Evolutionary conservation across 2,113 vertebrate genomes (phyloP).

Genomic region (Notothenia coriiceps): DNA sequence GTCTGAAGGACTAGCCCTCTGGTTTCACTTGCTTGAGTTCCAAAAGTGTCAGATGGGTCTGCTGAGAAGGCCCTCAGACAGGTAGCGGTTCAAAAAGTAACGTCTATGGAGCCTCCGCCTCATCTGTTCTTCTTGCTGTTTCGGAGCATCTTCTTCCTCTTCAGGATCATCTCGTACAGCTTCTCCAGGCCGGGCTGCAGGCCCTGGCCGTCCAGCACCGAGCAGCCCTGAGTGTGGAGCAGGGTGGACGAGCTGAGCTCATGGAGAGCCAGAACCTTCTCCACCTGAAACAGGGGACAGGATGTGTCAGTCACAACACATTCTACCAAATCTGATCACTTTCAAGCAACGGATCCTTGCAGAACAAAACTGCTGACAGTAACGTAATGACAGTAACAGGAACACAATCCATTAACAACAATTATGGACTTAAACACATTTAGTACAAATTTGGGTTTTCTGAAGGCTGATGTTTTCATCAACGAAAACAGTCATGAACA

Average conservation of each 20-base stretch:
- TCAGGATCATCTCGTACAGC: constrained; percentile 88
- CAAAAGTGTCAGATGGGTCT: constrained; percentile 13
- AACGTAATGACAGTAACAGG: neutral
- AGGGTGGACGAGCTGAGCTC: constrained; percentile 83
- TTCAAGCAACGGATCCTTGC: neutral
- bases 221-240: constrained; percentile 86
- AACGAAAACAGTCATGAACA: too few species aligned
- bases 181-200: constrained; percentile 86
- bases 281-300: constrained; percentile 70
- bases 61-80: constrained; percentile 12
- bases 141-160: constrained; percentile 83
- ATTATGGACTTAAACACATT: neutral
- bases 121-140: constrained; percentile 86
- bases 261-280: constrained; percentile 82
- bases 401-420: too few species aligned
- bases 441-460: neutral
- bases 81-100: neutral
- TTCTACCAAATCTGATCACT: neutral
- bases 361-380: neutral
- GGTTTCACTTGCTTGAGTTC: neutral
- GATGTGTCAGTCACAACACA: neutral
- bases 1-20: neutral
- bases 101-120: constrained; percentile 28
- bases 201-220: constrained; percentile 84
- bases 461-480: neutral